A percentile compares a stretch with the other conserved stretches of the same genome.
Evolutionary conservation across 2,113 vertebrate genomes (phyloP).

Genomic region (Noctilio leporinus): DNA sequence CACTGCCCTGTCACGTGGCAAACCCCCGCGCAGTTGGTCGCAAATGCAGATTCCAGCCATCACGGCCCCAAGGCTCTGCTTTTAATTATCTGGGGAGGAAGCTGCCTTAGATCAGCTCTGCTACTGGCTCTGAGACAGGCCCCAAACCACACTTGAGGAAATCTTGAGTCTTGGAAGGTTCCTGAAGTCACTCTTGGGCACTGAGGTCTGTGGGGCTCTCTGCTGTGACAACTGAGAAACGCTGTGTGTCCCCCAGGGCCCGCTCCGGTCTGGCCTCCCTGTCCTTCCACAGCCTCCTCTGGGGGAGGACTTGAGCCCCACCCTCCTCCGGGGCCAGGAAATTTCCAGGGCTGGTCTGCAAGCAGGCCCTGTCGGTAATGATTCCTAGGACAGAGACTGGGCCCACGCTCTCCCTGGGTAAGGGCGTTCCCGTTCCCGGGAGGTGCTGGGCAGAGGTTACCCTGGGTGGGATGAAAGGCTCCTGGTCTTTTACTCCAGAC

Average conservation of each 20-base stretch:
- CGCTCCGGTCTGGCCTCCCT: background rate
- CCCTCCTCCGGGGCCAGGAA: background rate
- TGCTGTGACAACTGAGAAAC: background rate
- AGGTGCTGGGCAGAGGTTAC: fast-evolving
- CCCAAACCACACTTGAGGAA: background rate
- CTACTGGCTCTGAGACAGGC: background rate
- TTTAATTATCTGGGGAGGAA: background rate
- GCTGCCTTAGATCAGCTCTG: background rate
- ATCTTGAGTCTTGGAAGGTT: background rate
- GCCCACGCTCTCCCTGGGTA: background rate
- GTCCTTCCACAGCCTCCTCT: background rate
- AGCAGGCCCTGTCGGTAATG: background rate
- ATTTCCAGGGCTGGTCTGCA: background rate
- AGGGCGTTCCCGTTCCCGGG: no score
- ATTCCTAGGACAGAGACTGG: background rate
- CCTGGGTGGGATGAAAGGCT: background rate
- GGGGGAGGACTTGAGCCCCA: background rate
- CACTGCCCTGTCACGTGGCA: background rate
- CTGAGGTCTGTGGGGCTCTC: background rate
- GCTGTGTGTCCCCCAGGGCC: no score
- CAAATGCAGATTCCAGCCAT: background rate
- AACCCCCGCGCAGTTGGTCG: background rate
- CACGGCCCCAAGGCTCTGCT: background rate
- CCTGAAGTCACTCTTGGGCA: background rate
- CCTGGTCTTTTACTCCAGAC: background rate